Base-by-base conservation (phyloP, 2,888 invertebrate genomes). In the Ectobius pallidus region DNA sequence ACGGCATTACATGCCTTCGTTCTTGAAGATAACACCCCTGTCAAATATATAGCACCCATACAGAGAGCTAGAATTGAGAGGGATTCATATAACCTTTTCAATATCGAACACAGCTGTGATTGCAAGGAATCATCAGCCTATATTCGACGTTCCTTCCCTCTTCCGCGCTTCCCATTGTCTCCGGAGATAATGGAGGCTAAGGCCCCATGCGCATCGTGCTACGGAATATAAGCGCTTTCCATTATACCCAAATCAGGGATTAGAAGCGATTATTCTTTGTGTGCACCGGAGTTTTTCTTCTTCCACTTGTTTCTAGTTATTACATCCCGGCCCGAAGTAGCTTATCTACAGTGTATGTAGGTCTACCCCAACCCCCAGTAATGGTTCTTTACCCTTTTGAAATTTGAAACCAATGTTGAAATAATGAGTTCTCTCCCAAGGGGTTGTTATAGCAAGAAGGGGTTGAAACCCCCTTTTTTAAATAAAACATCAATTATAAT, bases 241-340 rank as follows among this genome's bases (percentile, higher is more conserved):
- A 46, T 65, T 65, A 39, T n/a, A 46, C n/a, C 44, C 18, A 65
- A 46, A 65, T 65, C 65, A 65, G 2, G 65, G 65, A 65, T 65
- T 65, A 65, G 16, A 39, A 42, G 25, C 3, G 63, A 63, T 63
- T 22, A 63, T 30, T n/a, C 27, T 25, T 46, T 16, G 16, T 58
- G n/a, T 25, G 25, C 27, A 1, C 14, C n/a, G 14, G 30, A 11
- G 16, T 58, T 30, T 58, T 30, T 25, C 52, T 58, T 20, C 27
- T 30, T 25, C 20, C 14, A 2, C 32, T 58, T 22, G n/a, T 46
- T 46, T 46, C 46, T 46, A n/a, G 11, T n/a, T 46, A 46, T 46
- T 46, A 11, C 46, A 9, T 9, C 7, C 6, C 6, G 6, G 14
- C 39, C 14, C 14, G 39, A 39, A 39, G 7, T 14, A 39, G 14